Percentiles rank a stretch among this genome's conserved stretches.
Conservation (phyloP, 2,888 invertebrate species). For the Lordiphosa fenestrarum region DNA sequence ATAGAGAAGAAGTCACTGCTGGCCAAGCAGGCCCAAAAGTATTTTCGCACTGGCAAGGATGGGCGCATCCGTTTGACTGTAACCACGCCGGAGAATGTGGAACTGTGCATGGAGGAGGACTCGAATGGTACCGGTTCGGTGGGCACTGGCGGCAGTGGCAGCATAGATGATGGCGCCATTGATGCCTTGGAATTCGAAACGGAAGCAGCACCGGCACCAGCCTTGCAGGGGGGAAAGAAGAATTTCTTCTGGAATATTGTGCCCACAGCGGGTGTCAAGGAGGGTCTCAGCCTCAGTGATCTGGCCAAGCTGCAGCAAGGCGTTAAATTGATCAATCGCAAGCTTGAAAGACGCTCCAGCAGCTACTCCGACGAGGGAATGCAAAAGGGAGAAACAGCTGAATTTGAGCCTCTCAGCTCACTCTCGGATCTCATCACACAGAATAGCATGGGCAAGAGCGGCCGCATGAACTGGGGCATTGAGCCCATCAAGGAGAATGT, state of each 20-base stretch:
- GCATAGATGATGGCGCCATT: conserved; percentile 69
- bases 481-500: conserved; percentile 78
- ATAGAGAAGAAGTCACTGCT: conserved; percentile 76
- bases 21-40: conserved; percentile 56
- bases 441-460: conserved; percentile 78
- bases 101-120: conserved; percentile 74
- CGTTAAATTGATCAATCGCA: conserved; percentile 60
- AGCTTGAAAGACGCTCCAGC: conserved; percentile 64
- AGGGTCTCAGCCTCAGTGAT: conserved; percentile 76
- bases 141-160: conserved; percentile 42
- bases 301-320: conserved; percentile 66
- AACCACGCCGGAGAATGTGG: conserved; percentile 79
- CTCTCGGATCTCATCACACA: conserved; percentile 79
- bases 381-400: conserved; percentile 8
- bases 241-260: conserved; percentile 77
- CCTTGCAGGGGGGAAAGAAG: conserved; percentile 37
- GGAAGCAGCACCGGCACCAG: conserved; percentile 10
- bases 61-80: conserved; percentile 76
- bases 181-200: conserved; percentile 78
- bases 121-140: conserved; percentile 49
- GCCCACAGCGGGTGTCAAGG: conserved; percentile 68
- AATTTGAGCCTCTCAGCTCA: conserved; percentile 48
- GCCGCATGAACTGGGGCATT: conserved; percentile 79
- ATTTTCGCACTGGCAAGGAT: conserved; percentile 53
- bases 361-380: conserved; percentile 61